Conservation (phyloP, 1,140 invertebrate genomes). For the Cotesia vestalis region DNA sequence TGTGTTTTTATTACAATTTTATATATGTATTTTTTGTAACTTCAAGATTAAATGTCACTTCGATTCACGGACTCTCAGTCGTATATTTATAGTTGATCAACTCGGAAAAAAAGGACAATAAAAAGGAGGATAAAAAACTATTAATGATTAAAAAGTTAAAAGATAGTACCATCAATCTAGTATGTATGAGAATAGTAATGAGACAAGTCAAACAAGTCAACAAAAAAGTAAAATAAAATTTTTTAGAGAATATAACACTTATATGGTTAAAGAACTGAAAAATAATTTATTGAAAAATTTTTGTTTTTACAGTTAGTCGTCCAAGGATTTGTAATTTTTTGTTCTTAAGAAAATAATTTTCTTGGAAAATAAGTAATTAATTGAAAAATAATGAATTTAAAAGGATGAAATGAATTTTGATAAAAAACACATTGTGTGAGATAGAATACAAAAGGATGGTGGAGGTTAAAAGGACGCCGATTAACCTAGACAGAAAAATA, state of each 20-base stretch:
- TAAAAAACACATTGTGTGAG: background rate
- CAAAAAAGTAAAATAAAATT: constrained; percentile 8
- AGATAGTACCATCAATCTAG: constrained; percentile 24
- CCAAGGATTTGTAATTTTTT: too few species aligned
- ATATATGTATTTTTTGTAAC: background rate
- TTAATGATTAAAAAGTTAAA: background rate
- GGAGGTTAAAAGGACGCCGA: constrained; percentile 12
- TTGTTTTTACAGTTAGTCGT: background rate
- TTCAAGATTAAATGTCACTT: background rate
- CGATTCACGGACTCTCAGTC: background rate
- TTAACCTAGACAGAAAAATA: background rate
- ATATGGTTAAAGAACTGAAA: constrained; percentile 3
- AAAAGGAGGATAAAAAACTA: background rate
- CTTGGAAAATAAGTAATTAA: too few species aligned
- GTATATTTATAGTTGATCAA: constrained; percentile 4
- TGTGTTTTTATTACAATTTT: background rate
- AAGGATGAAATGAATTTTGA: too few species aligned
- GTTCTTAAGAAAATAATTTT: too few species aligned
- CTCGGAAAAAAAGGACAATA: background rate
- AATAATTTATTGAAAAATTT: background rate
- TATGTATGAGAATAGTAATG: constrained; percentile 10
- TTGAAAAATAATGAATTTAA: too few species aligned
- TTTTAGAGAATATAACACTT: too few species aligned
- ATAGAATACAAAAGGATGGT: background rate
- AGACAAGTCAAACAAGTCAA: constrained; percentile 17